These are phyloP conservation scores for Barnardius zonarius DNA, from an alignment of 2,113 vertebrate species.

Conservation along the genomic window DNA sequence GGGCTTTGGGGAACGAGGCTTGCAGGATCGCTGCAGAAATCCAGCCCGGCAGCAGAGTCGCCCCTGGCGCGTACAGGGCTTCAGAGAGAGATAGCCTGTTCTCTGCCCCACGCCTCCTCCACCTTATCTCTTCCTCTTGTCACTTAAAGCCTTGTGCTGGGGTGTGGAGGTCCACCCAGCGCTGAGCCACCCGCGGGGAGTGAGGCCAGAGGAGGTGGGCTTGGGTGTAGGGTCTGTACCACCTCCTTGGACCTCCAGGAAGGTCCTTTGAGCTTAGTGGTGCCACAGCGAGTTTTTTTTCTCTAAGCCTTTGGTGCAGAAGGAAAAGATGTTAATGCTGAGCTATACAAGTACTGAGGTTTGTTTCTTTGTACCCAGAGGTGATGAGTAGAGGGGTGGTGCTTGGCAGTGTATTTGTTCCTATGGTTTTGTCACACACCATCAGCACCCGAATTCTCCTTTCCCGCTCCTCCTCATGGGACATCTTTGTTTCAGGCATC, in stretches of 20 bases:
- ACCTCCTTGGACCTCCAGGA: background rate
- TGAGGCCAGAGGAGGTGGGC: background rate
- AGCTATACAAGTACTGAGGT: fast-evolving
- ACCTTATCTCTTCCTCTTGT: background rate
- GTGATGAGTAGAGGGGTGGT: background rate
- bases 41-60: fast-evolving
- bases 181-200: background rate
- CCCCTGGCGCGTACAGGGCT: fast-evolving
- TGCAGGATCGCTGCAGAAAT: background rate
- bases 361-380: background rate
- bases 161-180: fast-evolving
- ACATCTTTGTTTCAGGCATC: background rate
- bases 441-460: background rate
- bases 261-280: background rate
- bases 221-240: fast-evolving
- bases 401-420: background rate
- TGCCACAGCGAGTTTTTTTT: background rate
- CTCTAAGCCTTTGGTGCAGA: background rate
- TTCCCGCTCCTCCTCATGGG: background rate
- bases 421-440: background rate
- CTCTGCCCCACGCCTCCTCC: background rate
- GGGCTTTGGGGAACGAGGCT: background rate
- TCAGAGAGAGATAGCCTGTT: background rate
- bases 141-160: background rate
- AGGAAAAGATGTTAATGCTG: background rate